These are phyloP conservation scores for Zaprionus ghesquierei DNA, from an alignment of 1,140 invertebrate genomes.

Conservation along the genomic window DNA sequence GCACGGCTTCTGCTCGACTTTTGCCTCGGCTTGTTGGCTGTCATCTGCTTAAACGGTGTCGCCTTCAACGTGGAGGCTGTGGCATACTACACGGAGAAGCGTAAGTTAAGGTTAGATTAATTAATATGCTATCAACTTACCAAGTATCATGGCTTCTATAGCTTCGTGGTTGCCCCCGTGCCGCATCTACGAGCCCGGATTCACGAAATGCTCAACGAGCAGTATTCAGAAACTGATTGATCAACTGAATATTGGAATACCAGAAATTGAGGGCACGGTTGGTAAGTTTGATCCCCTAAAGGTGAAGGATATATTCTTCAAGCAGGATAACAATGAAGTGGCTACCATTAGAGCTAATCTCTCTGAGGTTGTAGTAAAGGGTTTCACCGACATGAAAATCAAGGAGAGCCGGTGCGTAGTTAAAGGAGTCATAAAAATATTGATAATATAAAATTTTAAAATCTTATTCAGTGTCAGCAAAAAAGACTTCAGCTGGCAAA, in stretches of 20 bases:
- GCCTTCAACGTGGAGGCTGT: constrained; percentile 25
- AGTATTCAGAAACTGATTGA: constrained; percentile 85
- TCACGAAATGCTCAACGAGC: constrained; percentile 86
- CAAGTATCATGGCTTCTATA: constrained; percentile 70
- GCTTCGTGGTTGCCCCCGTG: constrained; percentile 86
- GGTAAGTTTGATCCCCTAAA: constrained; percentile 68
- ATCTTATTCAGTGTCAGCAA: constrained; percentile 84
- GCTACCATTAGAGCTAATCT: constrained; percentile 87
- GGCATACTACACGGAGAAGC: constrained; percentile 64
- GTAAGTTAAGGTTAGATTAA: constrained; percentile 35
- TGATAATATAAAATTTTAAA: neutral
- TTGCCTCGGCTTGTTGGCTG: constrained; percentile 38
- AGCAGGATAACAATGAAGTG: constrained; percentile 84
- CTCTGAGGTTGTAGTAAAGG: constrained; percentile 85
- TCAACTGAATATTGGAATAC: constrained; percentile 83
- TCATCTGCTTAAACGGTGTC: constrained; percentile 34
- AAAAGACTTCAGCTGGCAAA: constrained; percentile 87
- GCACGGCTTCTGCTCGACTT: neutral
- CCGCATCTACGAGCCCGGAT: constrained; percentile 85
- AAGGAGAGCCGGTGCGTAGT: constrained; percentile 83
- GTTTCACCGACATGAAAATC: constrained; percentile 85
- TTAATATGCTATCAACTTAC: neutral
- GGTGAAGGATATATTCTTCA: constrained; percentile 60
- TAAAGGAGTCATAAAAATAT: neutral
- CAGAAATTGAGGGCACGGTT: constrained; percentile 53